Conservation (phyloP, 2,797 vertebrate genomes). For the Synanceia verrucosa region DNA sequence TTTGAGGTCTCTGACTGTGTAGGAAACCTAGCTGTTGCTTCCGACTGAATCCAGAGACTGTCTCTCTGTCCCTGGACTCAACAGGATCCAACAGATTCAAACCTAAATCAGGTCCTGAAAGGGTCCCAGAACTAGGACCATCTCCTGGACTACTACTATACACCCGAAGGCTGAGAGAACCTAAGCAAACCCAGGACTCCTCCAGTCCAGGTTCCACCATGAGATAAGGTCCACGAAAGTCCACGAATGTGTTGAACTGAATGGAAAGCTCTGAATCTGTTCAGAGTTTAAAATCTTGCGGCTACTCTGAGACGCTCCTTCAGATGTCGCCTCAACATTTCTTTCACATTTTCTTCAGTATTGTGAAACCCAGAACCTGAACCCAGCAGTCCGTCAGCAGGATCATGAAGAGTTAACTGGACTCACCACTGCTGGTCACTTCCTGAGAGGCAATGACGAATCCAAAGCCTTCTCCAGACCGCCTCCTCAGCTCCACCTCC, state of each 20-base stretch:
- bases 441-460: conserved; percentile 86
- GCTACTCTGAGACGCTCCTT: no score
- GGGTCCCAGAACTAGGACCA: background rate
- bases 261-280: no score
- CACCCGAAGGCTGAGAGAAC: background rate
- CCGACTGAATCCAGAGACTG: background rate
- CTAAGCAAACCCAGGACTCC: background rate
- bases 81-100: no score
- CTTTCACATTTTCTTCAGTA: no score
- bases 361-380: no score
- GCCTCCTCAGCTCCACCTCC: conserved; percentile 83
- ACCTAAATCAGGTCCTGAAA: background rate
- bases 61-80: no score
- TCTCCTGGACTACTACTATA: background rate
- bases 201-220: background rate
- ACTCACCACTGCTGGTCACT: conserved; percentile 75
- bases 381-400: background rate
- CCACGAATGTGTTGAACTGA: background rate
- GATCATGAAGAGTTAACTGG: background rate
- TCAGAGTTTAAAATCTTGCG: no score
- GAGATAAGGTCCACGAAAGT: background rate
- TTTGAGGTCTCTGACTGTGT: background rate
- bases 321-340: no score
- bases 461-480: conserved; percentile 82
- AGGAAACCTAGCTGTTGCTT: background rate